phyloP scores from a whole-genome alignment of 2,797 vertebrate genomes.

The Orestias chungarensis region DNA sequence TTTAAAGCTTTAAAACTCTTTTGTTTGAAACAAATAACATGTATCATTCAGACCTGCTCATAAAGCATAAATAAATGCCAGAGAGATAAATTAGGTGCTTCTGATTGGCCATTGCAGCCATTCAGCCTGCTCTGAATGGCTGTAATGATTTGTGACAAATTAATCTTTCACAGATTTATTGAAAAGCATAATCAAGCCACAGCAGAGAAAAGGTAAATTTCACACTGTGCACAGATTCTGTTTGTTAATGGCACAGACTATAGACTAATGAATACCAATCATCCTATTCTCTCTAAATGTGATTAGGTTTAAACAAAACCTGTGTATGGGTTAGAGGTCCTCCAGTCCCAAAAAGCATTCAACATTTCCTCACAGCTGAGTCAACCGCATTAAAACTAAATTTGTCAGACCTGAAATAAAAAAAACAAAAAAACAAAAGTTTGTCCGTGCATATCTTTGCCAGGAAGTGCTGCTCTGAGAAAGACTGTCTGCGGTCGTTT shows the following conservation, averaged over 20 bases:
- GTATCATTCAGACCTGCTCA: too few relatives aligned
- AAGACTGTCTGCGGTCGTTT: constrained; percentile 55
- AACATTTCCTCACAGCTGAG: constrained; percentile 57
- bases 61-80: too few relatives aligned
- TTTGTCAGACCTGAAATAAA: constrained; percentile 54
- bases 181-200: constrained; percentile 64
- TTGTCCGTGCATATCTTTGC: constrained; percentile 54
- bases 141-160: constrained; percentile 61
- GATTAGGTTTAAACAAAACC: constrained; percentile 63
- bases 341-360: constrained; percentile 52
- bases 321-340: constrained; percentile 52
- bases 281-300: constrained; percentile 51
- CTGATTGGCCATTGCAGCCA: constrained; percentile 32
- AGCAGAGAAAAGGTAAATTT: constrained; percentile 68
- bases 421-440: too few relatives aligned
- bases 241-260: constrained; percentile 42
- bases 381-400: constrained; percentile 68
- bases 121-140: constrained; percentile 50
- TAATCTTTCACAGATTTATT: constrained; percentile 69
- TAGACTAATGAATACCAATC: constrained; percentile 60
- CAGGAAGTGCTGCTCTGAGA: constrained; percentile 55
- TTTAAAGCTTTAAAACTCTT: background rate
- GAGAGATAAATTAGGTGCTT: constrained; percentile 24
- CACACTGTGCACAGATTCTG: constrained; percentile 63
- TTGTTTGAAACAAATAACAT: too few relatives aligned